phyloP scores from a whole-genome alignment of 2,888 invertebrate species.

The Pristionchus entomophagus region DNA sequence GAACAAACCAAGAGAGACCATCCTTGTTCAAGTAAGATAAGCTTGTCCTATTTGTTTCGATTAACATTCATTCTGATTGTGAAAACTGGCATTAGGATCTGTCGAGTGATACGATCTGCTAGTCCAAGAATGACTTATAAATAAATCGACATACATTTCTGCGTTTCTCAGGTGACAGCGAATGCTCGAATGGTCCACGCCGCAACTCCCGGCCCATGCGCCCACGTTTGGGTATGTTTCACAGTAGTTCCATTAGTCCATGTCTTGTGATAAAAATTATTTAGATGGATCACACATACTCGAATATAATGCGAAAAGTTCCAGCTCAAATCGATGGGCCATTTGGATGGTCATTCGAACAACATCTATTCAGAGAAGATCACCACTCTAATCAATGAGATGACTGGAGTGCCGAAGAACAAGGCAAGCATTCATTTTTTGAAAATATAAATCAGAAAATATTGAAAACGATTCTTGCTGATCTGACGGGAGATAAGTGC shows the following conservation, averaged over 20 bases:
- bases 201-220: conserved; percentile 26
- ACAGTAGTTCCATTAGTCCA: not conserved
- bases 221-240: conserved; percentile 22
- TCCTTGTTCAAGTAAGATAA: not conserved
- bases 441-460: not conserved
- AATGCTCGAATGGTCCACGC: conserved; percentile 25
- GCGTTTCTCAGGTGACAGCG: not conserved
- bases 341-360: conserved; percentile 6
- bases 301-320: too few species aligned
- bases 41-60: too few species aligned
- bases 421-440: not conserved
- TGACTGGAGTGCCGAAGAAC: conserved; percentile 22
- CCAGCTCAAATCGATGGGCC: conserved; percentile 36
- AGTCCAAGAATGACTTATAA: too few species aligned
- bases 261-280: not conserved
- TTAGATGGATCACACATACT: too few species aligned
- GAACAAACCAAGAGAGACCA: conserved; percentile 20
- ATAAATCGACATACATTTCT: not conserved
- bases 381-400: conserved; percentile 10
- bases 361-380: conserved; percentile 33
- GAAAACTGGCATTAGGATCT: too few species aligned
- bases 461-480: not conserved
- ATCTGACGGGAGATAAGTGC: too few species aligned
- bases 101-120: too few species aligned
- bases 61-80: not conserved